phyloP scores from a whole-genome alignment of 2,113 vertebrate species.

The Cricetomys ansorgei region DNA sequence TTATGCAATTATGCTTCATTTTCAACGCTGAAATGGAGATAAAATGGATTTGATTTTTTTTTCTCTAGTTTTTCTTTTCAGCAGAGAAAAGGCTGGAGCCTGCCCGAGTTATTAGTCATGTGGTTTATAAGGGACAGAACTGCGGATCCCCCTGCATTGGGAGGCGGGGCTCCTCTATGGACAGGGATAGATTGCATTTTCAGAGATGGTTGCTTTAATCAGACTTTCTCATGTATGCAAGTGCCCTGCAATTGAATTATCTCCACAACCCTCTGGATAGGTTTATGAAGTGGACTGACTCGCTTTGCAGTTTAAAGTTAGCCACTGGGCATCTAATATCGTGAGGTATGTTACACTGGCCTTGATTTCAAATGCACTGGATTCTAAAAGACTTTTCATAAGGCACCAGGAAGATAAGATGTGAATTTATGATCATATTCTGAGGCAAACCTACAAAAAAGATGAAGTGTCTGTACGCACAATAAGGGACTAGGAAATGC shows the following conservation, averaged over 20 bases:
- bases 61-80: not conserved
- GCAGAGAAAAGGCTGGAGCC: not conserved
- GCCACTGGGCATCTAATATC: not conserved
- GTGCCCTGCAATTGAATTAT: not conserved
- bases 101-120: not conserved
- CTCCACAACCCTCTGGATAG: not conserved
- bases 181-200: not conserved
- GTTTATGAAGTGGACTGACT: conserved; percentile 14
- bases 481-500: not conserved
- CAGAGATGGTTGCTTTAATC: not conserved
- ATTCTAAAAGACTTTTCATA: conserved; percentile 44
- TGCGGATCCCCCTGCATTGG: not conserved
- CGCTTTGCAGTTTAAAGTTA: conserved; percentile 21
- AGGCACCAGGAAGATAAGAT: not conserved
- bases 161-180: not conserved
- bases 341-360: conserved; percentile 13
- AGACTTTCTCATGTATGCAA: not conserved
- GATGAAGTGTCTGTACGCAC: not conserved
- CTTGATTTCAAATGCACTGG: not conserved
- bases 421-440: not conserved
- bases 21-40: conserved; percentile 25
- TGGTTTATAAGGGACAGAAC: too few relatives aligned
- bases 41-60: not conserved
- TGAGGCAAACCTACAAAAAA: conserved; percentile 1
- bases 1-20: conserved; percentile 44